These are phyloP conservation scores for Protaetia brevitarsis DNA, from an alignment of 1,140 invertebrate genomes.

Conservation along the genomic window DNA sequence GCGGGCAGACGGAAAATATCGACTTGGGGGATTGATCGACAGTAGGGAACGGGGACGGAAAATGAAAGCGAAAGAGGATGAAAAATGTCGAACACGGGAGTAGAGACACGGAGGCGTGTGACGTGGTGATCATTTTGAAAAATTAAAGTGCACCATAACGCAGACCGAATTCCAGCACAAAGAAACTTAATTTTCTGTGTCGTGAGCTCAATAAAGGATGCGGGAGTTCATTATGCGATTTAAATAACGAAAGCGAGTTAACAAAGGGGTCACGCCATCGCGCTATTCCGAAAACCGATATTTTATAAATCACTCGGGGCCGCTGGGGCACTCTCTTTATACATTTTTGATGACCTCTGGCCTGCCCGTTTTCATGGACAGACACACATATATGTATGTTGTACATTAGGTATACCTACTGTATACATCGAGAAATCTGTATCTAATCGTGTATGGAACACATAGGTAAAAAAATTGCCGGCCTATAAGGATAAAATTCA, in stretches of 20 bases:
- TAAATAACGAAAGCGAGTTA: conserved; percentile 1
- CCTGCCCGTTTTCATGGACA: not conserved
- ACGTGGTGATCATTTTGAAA: not conserved
- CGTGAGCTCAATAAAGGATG: conserved; percentile 5
- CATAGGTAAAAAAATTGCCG: too few species aligned
- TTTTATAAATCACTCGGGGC: conserved; percentile 2
- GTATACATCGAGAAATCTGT: too few species aligned
- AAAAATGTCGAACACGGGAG: too few species aligned
- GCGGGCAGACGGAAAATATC: not conserved
- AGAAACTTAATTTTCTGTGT: conserved; percentile 16
- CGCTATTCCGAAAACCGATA: conserved; percentile 4
- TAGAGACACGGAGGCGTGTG: too few species aligned
- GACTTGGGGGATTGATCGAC: not conserved
- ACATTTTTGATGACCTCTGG: conserved; percentile 10
- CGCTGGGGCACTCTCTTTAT: not conserved
- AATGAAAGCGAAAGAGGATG: not conserved
- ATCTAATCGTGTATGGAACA: too few species aligned
- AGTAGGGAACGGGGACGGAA: not conserved
- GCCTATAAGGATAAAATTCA: too few species aligned
- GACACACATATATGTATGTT: too few species aligned
- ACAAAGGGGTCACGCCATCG: conserved; percentile 12
- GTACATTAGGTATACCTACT: too few species aligned
- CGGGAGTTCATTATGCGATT: conserved; percentile 11
- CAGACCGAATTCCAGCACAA: conserved; percentile 1
- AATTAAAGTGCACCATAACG: conserved; percentile 7